Percentiles rank a stretch among this genome's conserved stretches.
These are phyloP conservation scores for Trichacis sp. DNA, from an alignment of 2,888 invertebrate species.

Conservation along the genomic window DNA sequence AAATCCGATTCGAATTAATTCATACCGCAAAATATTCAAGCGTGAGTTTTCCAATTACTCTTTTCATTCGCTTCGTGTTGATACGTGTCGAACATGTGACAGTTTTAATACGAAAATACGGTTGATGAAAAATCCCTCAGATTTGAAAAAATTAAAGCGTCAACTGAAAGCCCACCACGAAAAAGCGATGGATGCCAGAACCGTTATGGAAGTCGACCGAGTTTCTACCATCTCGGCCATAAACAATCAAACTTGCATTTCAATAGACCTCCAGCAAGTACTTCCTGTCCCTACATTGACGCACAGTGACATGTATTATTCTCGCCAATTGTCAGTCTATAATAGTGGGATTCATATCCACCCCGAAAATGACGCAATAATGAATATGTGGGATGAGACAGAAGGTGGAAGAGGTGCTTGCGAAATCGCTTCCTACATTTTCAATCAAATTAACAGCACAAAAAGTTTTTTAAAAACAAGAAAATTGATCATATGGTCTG, in stretches of 20 bases:
- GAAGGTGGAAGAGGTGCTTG: not conserved
- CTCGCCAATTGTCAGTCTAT: not conserved
- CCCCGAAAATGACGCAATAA: not conserved
- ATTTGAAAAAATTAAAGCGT: not conserved
- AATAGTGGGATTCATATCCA: constrained; percentile 1
- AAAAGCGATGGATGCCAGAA: not conserved
- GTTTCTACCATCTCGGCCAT: too few relatives aligned
- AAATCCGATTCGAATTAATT: not conserved
- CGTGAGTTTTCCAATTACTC: not conserved
- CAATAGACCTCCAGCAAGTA: constrained; percentile 5
- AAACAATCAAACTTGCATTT: not conserved
- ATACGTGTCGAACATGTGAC: constrained; percentile 1
- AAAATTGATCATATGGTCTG: constrained; percentile 5
- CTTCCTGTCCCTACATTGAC: not conserved
- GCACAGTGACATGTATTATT: constrained; percentile 4
- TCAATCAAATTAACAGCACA: not conserved
- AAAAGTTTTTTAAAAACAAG: not conserved
- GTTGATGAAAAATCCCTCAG: not conserved
- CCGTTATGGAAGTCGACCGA: not conserved
- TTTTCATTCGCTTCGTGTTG: not conserved
- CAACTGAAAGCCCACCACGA: not conserved
- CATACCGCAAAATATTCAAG: not conserved
- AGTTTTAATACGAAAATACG: not conserved
- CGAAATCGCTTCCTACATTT: constrained; percentile 3
- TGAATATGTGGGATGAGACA: constrained; percentile 3